These are phyloP conservation scores for Gryllus longicercus DNA, from an alignment of 2,888 invertebrate genomes.

Conservation along the genomic window DNA sequence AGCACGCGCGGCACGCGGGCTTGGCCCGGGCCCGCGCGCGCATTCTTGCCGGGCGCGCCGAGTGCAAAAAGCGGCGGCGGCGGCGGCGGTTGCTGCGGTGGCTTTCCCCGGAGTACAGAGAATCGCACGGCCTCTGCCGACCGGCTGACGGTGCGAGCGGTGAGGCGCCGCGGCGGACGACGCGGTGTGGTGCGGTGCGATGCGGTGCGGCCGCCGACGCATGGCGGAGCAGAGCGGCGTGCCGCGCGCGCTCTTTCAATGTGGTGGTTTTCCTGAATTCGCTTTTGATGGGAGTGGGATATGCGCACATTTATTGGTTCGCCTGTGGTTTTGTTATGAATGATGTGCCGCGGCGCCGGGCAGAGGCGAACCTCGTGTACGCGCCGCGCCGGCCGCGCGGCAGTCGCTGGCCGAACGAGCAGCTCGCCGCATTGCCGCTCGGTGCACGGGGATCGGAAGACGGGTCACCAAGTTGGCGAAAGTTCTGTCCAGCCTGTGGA, in stretches of 20 bases:
- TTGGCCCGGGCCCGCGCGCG: background rate
- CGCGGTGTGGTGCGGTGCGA: background rate
- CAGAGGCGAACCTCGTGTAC: background rate
- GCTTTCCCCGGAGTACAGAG: background rate
- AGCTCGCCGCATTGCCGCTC: too few species aligned
- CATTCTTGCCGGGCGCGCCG: background rate
- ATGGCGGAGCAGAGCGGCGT: background rate
- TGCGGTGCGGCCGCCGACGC: background rate
- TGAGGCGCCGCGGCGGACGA: background rate
- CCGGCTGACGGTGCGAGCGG: too few species aligned
- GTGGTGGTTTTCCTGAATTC: background rate
- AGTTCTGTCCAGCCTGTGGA: too few species aligned
- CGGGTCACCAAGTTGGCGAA: too few species aligned
- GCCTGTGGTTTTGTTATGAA: background rate
- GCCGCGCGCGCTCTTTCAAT: background rate
- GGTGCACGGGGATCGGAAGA: too few species aligned
- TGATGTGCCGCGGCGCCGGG: background rate
- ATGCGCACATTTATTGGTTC: background rate
- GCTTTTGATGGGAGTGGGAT: background rate
- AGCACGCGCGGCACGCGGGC: background rate
- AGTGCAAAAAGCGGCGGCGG: background rate
- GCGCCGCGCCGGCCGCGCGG: background rate
- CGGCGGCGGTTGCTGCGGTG: background rate
- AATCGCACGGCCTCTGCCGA: background rate
- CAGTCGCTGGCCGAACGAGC: too few species aligned